phyloP scores from a whole-genome alignment of 2,888 invertebrate species.

The Limenitis camilla region DNA sequence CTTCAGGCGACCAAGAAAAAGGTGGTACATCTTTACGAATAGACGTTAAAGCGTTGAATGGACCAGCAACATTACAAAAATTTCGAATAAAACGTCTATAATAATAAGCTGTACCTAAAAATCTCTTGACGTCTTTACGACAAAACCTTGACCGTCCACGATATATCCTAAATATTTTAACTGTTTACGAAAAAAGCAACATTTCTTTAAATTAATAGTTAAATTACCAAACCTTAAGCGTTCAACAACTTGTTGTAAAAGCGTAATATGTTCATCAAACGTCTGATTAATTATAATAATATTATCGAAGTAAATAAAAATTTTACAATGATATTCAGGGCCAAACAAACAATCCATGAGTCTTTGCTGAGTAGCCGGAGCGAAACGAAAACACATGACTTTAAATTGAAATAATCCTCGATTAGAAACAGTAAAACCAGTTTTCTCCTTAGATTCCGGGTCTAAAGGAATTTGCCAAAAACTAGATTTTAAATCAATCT shows the following conservation, averaged over 20 bases:
- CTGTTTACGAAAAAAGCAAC: background rate
- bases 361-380: no score
- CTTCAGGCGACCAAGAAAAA: slow-evolving; percentile 24
- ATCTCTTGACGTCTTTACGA: background rate
- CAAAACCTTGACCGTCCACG: background rate
- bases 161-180: background rate
- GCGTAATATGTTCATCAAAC: no score
- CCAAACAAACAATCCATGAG: no score
- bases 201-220: background rate
- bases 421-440: slow-evolving; percentile 9
- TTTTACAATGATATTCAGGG: no score
- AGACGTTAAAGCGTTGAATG: slow-evolving; percentile 27
- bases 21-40: slow-evolving; percentile 20
- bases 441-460: slow-evolving; percentile 4
- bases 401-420: no score
- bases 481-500: slow-evolving; percentile 6
- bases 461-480: slow-evolving; percentile 11
- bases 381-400: no score
- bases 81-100: slow-evolving; percentile 20
- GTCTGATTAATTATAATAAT: no score
- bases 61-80: slow-evolving; percentile 27
- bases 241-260: no score
- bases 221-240: no score
- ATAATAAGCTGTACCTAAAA: background rate
- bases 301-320: no score